phyloP scores from a whole-genome alignment of 2,797 vertebrate genomes.

The Peromyscus nudipes region DNA sequence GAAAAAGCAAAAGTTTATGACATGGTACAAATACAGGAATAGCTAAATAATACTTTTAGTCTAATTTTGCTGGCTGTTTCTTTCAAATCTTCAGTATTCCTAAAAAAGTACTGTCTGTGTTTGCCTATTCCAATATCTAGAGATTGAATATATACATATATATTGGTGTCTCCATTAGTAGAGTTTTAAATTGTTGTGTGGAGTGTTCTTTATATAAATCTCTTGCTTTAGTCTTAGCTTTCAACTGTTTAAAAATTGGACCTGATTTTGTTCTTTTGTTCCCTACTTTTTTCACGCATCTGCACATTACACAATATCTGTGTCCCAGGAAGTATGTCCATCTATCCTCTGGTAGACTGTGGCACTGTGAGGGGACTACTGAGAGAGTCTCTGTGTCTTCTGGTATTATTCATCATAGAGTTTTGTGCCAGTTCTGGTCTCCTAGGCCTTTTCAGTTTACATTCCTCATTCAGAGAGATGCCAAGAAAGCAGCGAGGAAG shows the following conservation, averaged over 20 bases:
- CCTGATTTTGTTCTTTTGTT: background rate
- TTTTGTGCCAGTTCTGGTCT: slow-evolving; percentile 84
- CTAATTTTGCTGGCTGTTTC: slow-evolving; percentile 66
- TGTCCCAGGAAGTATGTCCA: slow-evolving; percentile 61
- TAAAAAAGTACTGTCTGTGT: background rate
- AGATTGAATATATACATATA: slow-evolving; percentile 23
- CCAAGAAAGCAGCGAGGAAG: slow-evolving; percentile 88
- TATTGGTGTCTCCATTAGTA: slow-evolving; percentile 7
- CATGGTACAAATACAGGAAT: slow-evolving; percentile 66
- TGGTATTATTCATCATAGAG: slow-evolving; percentile 85
- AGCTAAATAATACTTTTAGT: slow-evolving; percentile 68
- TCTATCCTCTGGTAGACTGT: background rate
- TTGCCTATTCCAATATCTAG: slow-evolving; percentile 54
- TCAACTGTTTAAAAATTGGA: slow-evolving; percentile 55
- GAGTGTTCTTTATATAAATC: slow-evolving; percentile 6
- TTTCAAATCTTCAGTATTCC: slow-evolving; percentile 30
- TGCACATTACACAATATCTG: slow-evolving; percentile 57
- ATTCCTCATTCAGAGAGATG: slow-evolving; percentile 89
- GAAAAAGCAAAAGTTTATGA: slow-evolving; percentile 63
- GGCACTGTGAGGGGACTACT: slow-evolving; percentile 73
- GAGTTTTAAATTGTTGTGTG: slow-evolving; percentile 53
- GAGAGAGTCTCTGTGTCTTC: slow-evolving; percentile 84
- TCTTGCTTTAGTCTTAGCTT: slow-evolving; percentile 42
- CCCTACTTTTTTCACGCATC: background rate
- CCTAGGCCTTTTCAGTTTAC: slow-evolving; percentile 89